A percentile compares a stretch with the other conserved stretches of the same genome.
Evolutionary conservation across 2,113 vertebrate genomes (phyloP).

Genomic region (Mirounga angustirostris): DNA sequence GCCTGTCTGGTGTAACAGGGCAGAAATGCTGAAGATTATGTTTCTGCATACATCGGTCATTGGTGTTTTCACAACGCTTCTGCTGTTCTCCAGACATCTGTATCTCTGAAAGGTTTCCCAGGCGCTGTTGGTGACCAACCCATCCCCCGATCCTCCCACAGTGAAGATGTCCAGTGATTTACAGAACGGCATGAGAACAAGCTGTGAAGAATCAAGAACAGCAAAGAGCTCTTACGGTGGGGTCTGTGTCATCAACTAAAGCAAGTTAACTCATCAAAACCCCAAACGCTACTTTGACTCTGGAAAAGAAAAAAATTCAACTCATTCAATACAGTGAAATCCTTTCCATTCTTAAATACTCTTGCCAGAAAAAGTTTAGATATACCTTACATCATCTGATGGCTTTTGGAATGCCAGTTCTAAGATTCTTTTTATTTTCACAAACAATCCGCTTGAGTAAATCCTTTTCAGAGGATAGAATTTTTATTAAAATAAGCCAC

Average conservation of each 20-base stretch:
- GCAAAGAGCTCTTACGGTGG: neutral
- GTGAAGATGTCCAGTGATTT: slow-evolving; percentile 97
- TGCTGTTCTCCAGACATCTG: slow-evolving; percentile 96
- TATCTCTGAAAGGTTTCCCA: slow-evolving; percentile 98
- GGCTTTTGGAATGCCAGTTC: neutral
- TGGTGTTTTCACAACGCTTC: slow-evolving; percentile 94
- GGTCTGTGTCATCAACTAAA: accelerated
- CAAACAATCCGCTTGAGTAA: neutral
- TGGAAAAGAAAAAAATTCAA: neutral
- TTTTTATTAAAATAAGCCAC: neutral
- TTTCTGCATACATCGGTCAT: slow-evolving; percentile 97
- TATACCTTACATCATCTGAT: neutral
- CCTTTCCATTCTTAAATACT: neutral
- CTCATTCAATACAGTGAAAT: neutral
- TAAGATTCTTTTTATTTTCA: neutral
- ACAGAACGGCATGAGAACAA: slow-evolving; percentile 97
- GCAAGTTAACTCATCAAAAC: neutral
- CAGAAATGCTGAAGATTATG: slow-evolving; percentile 97
- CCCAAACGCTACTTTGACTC: neutral
- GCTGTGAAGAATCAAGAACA: slow-evolving; percentile 84
- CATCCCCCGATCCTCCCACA: slow-evolving; percentile 90
- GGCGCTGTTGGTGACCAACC: slow-evolving; percentile 88
- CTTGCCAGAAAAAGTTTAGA: neutral
- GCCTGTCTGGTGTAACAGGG: slow-evolving; percentile 93
- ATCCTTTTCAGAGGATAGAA: neutral